Base-by-base conservation (phyloP, 37 sponge, comb jelly and placozoan genomes). In the Axinella damicornis region DNA sequence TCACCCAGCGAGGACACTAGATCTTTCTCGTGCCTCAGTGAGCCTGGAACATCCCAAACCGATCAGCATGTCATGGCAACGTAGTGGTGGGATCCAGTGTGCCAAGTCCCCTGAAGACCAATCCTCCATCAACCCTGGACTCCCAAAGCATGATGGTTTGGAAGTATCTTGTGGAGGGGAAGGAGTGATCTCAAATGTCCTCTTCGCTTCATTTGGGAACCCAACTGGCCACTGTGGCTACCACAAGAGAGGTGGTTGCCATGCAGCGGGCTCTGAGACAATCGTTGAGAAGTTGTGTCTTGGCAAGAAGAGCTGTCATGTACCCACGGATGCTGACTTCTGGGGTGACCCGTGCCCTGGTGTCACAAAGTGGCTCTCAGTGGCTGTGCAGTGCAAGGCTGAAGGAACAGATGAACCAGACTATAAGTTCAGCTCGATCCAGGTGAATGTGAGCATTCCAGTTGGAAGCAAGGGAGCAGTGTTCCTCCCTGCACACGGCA, bases 11-110 rank as follows among this genome's bases (percentile, higher is more conserved):
- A 36, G 60, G 32, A n/a, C 63, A 12, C 69, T 77, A 22, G 90
- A 76, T 28, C 69, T 84, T 12, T 38, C 78, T 9, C 52, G 78
- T 28, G 90, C 80, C 25, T 65, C 74, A 19, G 67, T 84, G 28
- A 53, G 65, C 22, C 54, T 84, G 11, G 80, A 79, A 1, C 38
- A 79, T 28, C 90, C 90, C 18, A 70, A 80, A n/a, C 74, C 60
- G 11, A 31, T 90, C 21, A 40, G 79, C 57, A 69, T 80, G 65
- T 66, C 73, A 6, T 90, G 90, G 90, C 37, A 79, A 35, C 54
- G 84, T 65, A 38, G 65, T n/a, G 85, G 85, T 32, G 72, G 85
- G 20, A 28, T 84, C 22, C 85, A 77, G 28, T 90, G 90, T 59
- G 78, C 56, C 71, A 90, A 84, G 32, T 24, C 63, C 11, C 60